phyloP scores from a whole-genome alignment of 1,140 invertebrate genomes.

The Hyles euphorbiae region DNA sequence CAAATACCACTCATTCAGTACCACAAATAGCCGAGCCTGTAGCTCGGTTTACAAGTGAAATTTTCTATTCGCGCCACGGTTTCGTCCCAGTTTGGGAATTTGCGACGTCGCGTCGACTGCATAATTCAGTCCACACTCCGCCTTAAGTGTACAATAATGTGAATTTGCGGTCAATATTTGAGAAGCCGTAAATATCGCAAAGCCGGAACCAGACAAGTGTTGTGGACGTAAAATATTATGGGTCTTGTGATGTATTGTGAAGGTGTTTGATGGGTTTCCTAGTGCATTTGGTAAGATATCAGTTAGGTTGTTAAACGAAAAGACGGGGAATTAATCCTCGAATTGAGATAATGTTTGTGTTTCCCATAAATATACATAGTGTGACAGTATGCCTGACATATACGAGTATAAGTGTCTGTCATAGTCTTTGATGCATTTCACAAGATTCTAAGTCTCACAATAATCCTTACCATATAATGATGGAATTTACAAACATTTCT shows the following conservation, averaged over 20 bases:
- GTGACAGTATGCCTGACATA: too few species aligned
- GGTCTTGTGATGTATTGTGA: neutral
- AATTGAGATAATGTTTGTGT: too few species aligned
- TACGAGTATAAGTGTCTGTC: too few species aligned
- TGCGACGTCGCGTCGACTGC: constrained; percentile 9
- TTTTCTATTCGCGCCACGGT: constrained; percentile 4
- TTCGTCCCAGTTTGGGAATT: constrained; percentile 10
- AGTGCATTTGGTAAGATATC: neutral
- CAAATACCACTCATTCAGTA: too few species aligned
- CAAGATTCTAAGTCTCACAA: too few species aligned
- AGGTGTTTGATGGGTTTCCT: neutral
- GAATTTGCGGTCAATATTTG: constrained; percentile 26
- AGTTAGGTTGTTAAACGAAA: neutral
- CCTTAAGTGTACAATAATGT: constrained; percentile 25
- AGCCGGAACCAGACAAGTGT: neutral
- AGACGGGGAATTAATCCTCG: neutral
- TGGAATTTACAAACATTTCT: too few species aligned
- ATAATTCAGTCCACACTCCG: constrained; percentile 10
- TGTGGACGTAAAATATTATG: constrained; percentile 3
- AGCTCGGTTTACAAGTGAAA: neutral
- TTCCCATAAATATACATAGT: too few species aligned
- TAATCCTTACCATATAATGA: too few species aligned
- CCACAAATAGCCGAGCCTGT: too few species aligned
- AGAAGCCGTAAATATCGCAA: constrained; percentile 15
- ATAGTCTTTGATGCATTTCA: too few species aligned